Conservation (phyloP, 1,140 invertebrate species). For the Aphelenchoides fujianensis region DNA sequence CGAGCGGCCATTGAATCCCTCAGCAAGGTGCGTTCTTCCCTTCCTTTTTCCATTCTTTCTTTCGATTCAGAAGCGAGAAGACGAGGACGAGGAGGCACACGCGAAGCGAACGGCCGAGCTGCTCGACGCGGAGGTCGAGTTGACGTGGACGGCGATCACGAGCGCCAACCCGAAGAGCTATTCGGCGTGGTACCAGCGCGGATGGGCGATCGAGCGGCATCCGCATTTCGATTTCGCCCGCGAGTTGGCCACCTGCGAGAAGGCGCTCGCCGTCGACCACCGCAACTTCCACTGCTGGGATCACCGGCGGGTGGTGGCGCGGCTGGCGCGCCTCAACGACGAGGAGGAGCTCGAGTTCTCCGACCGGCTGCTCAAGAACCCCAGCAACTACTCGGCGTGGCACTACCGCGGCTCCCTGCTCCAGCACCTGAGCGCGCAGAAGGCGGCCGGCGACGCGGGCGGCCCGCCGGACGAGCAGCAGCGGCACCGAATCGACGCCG, state of each 20-base stretch:
- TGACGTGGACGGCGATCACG: constrained; percentile 20
- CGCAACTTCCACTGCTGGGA: constrained; percentile 54
- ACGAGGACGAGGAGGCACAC: constrained; percentile 30
- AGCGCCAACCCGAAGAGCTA: constrained; percentile 45
- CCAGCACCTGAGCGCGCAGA: constrained; percentile 31
- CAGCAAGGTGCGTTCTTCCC: too few species aligned
- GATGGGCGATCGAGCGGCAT: constrained; percentile 28
- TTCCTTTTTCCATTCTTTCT: too few species aligned
- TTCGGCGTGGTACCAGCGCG: constrained; percentile 49
- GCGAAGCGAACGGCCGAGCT: constrained; percentile 11
- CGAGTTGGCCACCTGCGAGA: constrained; percentile 39
- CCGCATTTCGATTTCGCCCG: constrained; percentile 22
- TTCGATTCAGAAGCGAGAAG: constrained; percentile 14
- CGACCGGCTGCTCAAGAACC: constrained; percentile 30
- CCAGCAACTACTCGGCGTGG: constrained; percentile 42
- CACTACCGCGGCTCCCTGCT: constrained; percentile 34
- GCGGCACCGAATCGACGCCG: background rate
- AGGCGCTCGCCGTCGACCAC: constrained; percentile 38
- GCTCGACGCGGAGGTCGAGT: constrained; percentile 38
- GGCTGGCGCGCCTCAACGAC: constrained; percentile 31
- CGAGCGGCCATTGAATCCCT: constrained; percentile 29
- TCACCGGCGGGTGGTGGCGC: constrained; percentile 46
- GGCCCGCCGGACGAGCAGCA: constrained; percentile 22
- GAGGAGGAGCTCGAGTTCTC: constrained; percentile 42
- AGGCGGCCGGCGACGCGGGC: constrained; percentile 24